These are phyloP conservation scores for Gopherus evgoodei DNA, from an alignment of 2,113 vertebrate species.

Conservation along the genomic window DNA sequence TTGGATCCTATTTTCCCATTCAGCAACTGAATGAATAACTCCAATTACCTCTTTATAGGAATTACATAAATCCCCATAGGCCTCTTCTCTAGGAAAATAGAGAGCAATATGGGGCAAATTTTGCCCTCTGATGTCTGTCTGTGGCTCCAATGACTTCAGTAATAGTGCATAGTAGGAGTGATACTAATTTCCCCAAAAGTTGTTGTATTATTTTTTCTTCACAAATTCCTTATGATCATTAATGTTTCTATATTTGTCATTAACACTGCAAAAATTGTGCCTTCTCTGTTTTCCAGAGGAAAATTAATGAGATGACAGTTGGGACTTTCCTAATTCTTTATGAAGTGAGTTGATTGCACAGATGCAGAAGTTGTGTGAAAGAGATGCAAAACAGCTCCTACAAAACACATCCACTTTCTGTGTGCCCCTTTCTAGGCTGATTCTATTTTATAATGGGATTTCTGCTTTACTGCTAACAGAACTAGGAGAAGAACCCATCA, in stretches of 20 bases:
- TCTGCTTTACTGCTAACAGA: slow-evolving; percentile 23
- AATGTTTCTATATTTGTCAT: background rate
- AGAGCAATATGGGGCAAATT: slow-evolving; percentile 65
- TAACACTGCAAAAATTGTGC: background rate
- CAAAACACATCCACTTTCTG: background rate
- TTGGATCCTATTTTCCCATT: slow-evolving; percentile 29
- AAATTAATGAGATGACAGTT: background rate
- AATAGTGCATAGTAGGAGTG: background rate
- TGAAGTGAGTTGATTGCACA: background rate
- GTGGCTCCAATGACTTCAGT: slow-evolving; percentile 58
- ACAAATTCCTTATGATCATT: background rate
- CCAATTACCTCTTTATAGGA: slow-evolving; percentile 42
- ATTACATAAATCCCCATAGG: slow-evolving; percentile 49
- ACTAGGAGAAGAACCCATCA: background rate
- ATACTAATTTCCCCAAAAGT: background rate
- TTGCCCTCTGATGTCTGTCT: slow-evolving; percentile 59
- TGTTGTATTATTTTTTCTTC: background rate
- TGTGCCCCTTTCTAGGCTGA: background rate
- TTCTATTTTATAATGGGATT: background rate
- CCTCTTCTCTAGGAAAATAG: slow-evolving; percentile 29
- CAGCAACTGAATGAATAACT: slow-evolving; percentile 27
- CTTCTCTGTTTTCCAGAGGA: background rate
- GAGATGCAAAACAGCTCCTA: background rate
- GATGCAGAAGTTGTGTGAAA: background rate
- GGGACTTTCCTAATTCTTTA: background rate